Evolutionary conservation across 2,888 invertebrate genomes (phyloP), one percentile per base, ranked within the genome.

Genomic region (Sisyra terminalis): DNA sequence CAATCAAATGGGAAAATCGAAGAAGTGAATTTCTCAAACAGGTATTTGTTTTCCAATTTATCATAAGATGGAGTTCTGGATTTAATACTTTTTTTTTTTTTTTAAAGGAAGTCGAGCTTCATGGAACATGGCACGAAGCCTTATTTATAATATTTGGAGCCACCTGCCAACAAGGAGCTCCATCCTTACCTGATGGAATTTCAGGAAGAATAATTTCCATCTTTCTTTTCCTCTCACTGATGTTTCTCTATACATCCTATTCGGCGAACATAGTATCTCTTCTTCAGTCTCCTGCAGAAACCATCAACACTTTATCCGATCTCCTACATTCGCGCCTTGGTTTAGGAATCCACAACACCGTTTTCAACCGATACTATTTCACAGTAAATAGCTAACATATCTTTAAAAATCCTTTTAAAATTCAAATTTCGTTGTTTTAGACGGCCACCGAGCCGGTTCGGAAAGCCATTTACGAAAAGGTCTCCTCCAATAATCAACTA

Each of bases 241-340:
- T 82, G 64, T 82, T 80, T 50, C 61, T 83, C 1, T 82, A 80
- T 54, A 77, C 78, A 0, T 78, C 82, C 1, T 83, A 81, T 52
- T 73, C 82, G 1, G 82, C 82, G 0, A 81, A 80, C 51, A 82
- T 83, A 38, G 82, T 83, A 0, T 78, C 80, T 1, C 58, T 83
- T 1, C 63, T 83, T 1, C 81, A 82, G 53, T 78, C 81, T 0
- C 78, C 81, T 17, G 78, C 81, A 1, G 70, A 71, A 2, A 72
- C 73, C 48, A 78, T 83, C 44, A 68, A 67, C 50, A 75, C 73
- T 0, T 53, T 79, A 8, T 62, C 69, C 2, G 79, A 81, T 53
- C 61, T 83, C 16, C 57, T 78, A 3, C 65, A 73, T 46, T 80
- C 81, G 1, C 67, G 79, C 10, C 57, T 83, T 10, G 68, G 67